Conservation (phyloP, 2,797 vertebrate genomes). For the Sitta carolinensis region DNA sequence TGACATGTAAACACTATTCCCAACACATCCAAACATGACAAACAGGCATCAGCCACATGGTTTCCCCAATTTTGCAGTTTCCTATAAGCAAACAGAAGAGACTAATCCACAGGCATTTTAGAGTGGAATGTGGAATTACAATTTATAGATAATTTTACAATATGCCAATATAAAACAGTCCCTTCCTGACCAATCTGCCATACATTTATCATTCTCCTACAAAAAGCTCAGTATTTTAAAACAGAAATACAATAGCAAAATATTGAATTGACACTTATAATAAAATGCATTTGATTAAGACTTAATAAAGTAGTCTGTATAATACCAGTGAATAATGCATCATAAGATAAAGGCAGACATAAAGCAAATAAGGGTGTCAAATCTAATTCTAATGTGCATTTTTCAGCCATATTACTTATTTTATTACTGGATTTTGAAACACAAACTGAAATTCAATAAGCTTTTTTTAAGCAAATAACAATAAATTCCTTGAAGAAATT, state of each 20-base stretch:
- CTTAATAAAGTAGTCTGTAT: constrained; percentile 85
- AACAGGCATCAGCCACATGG: not conserved
- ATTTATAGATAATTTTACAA: not conserved
- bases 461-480: constrained; percentile 27
- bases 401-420: constrained; percentile 83
- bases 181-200: constrained; percentile 14
- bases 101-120: not conserved
- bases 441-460: constrained; percentile 56
- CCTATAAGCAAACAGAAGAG: not conserved
- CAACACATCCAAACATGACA: not conserved
- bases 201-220: constrained; percentile 55
- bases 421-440: constrained; percentile 80
- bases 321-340: constrained; percentile 92
- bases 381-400: constrained; percentile 89
- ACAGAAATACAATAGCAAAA: constrained; percentile 70
- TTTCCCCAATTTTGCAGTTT: not conserved
- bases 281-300: constrained; percentile 82
- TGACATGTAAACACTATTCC: not conserved
- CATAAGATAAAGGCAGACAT: constrained; percentile 87
- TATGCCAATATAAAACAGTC: constrained; percentile 40
- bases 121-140: not conserved
- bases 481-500: constrained; percentile 41
- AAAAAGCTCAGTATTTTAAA: constrained; percentile 71
- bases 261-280: constrained; percentile 76
- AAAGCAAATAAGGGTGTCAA: constrained; percentile 94